Percentiles rank a stretch among this genome's conserved stretches.
Conservation (phyloP, 2,113 vertebrate genomes). For the Calyptomena viridis region DNA sequence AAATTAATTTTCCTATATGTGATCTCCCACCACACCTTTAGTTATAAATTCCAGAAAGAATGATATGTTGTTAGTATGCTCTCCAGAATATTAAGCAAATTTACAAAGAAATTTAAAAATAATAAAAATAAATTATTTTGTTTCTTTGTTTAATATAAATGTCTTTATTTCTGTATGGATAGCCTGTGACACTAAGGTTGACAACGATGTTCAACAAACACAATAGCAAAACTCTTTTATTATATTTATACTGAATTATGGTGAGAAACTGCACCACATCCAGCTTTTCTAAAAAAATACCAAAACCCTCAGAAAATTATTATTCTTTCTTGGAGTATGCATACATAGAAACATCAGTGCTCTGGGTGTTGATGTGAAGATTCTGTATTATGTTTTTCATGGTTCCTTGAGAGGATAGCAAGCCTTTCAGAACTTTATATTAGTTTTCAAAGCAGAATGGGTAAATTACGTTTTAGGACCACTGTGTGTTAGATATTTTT, state of each 20-base stretch:
- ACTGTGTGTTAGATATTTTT: not conserved
- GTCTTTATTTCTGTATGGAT: not conserved
- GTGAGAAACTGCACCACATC: not conserved
- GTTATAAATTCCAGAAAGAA: not conserved
- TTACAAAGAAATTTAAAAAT: not conserved
- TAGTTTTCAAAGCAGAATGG: not conserved
- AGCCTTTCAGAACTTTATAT: not conserved
- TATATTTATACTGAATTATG: not conserved
- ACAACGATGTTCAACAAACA: not conserved
- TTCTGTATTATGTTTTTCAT: not conserved
- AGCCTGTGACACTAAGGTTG: not conserved
- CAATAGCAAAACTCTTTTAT: not conserved
- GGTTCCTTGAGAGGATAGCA: not conserved
- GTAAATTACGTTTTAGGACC: not conserved
- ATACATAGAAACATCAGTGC: not conserved
- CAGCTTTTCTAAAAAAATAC: not conserved
- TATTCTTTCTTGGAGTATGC: not conserved
- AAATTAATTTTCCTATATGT: not conserved
- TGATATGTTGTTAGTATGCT: not conserved
- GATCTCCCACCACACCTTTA: not conserved
- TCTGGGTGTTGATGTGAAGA: not conserved
- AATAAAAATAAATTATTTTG: too few species aligned
- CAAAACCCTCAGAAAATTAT: accelerated
- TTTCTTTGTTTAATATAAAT: not conserved
- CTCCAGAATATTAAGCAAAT: not conserved